Evolutionary conservation across 1,140 invertebrate species (phyloP), one percentile per base, ranked within the genome.

Genomic region (Drosophila lini): DNA sequence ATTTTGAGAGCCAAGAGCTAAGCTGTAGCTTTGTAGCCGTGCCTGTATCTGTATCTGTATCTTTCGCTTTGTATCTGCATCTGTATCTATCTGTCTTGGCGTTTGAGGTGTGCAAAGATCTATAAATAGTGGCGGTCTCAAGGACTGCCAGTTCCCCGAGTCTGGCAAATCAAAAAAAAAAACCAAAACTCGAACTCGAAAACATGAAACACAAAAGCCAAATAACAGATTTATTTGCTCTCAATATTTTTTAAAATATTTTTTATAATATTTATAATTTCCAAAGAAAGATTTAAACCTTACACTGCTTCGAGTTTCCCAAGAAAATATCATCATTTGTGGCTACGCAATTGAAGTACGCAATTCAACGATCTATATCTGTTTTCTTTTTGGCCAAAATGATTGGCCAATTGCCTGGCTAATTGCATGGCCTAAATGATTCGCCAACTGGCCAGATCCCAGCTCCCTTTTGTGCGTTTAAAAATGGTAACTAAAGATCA

Each of bases 401-500:
- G 6, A 55, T 74, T 74, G 70, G 47, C 40, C 71, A 74, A 74
- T 63, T 74, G 71, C 45, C 16, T 42, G 36, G 16, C 57, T 73
- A 74, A 74, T 63, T 74, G 48, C 58, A 22, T 56, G 42, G 59
- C 48, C 58, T 40, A 71, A 70, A 61, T 55, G 47, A 71, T 60
- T 61, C 38, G 70, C 65, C 68, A 58, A 69, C 63, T 31, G 47
- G 3, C 48, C 25, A 47, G 22, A 5, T 44, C 42, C 44, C 44
- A 47, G 41, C 22, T 63, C 19, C 44, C 28, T n/a, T 22, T 25
- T 11, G 22, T 38, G 25, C 8, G 5, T 13, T 31, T 69, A n/a
- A 78, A 70, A 70, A 71, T 68, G 53, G 63, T 52, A 83, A 74
- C 70, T 78, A 84, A 85, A 85, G 53, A 85, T 59, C 81, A 60